Base-by-base conservation (phyloP, 2,888 invertebrate species). In the Parnassius smintheus region DNA sequence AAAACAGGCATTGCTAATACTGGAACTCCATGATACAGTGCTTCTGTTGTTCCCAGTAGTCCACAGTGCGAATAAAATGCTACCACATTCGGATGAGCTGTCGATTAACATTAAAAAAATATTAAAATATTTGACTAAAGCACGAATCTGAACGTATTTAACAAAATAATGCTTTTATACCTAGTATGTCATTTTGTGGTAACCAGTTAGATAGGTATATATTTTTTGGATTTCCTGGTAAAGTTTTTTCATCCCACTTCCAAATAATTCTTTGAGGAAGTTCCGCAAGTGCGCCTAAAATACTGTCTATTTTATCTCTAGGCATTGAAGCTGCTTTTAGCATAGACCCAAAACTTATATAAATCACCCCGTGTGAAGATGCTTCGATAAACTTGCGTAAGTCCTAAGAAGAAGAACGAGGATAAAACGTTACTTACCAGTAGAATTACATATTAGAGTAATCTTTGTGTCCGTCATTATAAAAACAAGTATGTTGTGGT, bases 281-380 rank as follows among this genome's bases (percentile, higher is more conserved):
- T 65, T 92, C 88, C 0, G 88, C 78, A 58, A 96, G 92, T 0
- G 93, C 94, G 2, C 88, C 89, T 9, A 95, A 62, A 53, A 97
- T 93, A 12, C 86, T 90, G 13, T 90, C 74, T 46, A 94, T 76
- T 71, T 93, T 94, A 0, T 93, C 89, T 45, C 83, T 76, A 0
- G 94, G 91, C 75, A 96, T 92, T 2, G 94, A 93, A 0, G 94
- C 92, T 3, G 93, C 89, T 72, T 93, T 94, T 58, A 96, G 86
- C 88, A 95, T 92, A 0, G 96, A 96, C 9, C 96, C 96, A 80
- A 96, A 93, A 77, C 95, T 96, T 65, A 97, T 95, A 75, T 94
- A 95, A 69, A 97, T 91, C 1, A 96, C 94, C 2, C 96, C 96
- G 59, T 94, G 84, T n/a, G 88, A 74, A 0, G 95, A 93, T 57